Conservation (phyloP, 1,140 invertebrate species). For the Carposina sasakii region DNA sequence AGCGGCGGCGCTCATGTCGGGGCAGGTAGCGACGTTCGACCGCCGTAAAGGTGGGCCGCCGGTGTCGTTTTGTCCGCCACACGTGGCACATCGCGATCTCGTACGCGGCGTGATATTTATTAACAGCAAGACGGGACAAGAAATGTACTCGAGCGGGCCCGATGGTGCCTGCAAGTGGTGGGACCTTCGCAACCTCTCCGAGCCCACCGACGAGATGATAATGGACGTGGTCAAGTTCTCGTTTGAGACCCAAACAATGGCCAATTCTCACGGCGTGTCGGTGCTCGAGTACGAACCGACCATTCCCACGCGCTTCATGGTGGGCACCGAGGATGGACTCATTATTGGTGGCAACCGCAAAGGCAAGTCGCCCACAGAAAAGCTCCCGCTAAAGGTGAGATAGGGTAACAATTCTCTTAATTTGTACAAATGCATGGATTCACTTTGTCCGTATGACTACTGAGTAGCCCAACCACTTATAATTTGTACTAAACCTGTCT, state of each 20-base stretch:
- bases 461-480: too few species aligned
- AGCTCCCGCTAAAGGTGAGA: constrained; percentile 77
- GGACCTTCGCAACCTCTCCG: constrained; percentile 88
- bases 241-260: constrained; percentile 78
- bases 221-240: constrained; percentile 82
- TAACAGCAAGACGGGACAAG: constrained; percentile 85
- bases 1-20: constrained; percentile 50
- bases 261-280: constrained; percentile 82
- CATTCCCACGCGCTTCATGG: constrained; percentile 87
- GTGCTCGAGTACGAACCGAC: constrained; percentile 91
- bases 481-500: too few species aligned
- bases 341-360: constrained; percentile 86
- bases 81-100: constrained; percentile 84
- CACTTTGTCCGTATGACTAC: too few species aligned
- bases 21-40: constrained; percentile 84
- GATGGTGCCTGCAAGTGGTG: constrained; percentile 91
- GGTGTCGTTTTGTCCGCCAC: constrained; percentile 74
- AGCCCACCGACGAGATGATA: constrained; percentile 85
- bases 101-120: constrained; percentile 85
- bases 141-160: constrained; percentile 91
- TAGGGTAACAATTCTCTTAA: too few species aligned
- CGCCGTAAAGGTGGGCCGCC: constrained; percentile 78
- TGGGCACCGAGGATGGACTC: constrained; percentile 84
- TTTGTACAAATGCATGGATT: too few species aligned
- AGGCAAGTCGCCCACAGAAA: constrained; percentile 86